Base-by-base conservation (phyloP, 2,888 invertebrate species). In the Sinelater perroti region DNA sequence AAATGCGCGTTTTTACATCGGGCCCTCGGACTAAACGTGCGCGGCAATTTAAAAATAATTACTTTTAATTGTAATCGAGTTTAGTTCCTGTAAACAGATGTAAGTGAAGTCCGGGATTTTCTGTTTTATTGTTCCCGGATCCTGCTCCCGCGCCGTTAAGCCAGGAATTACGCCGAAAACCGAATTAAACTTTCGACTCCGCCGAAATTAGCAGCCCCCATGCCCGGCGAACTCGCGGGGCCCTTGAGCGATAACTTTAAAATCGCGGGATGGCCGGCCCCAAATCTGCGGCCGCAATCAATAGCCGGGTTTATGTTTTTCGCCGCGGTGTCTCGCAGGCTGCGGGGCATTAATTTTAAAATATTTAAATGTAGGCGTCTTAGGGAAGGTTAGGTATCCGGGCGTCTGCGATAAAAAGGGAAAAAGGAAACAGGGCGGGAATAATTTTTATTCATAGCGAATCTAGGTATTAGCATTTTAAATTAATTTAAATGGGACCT, bases 361-460 rank as follows among this genome's bases (percentile, higher is more conserved):
- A 56, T 56, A 56, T 53, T 58, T 49, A 58, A 58, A 53, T 53
- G 47, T 58, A 47, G 53, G 42, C 57, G 52, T 42, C 57, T 58
- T 46, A 53, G 40, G 47, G 33, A 42, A 53, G 53, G 52, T 58
- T 47, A 58, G 53, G 47, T 58, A 58, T 42, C 33, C 47, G 58
- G 46, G 18, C 45, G 24, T 52, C 52, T 47, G 42, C 40, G 53
- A 53, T 42, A 53, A 47, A 58, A 47, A 28, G 58, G 56, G 45
- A 60, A 55, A 60, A 56, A 56, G 50, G 38, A 56, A 60, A 60
- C 36, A 52, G 46, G 51, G 28, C 36, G 24, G 47, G 47, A 56
- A 53, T 56, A 33, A 60, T 60, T 60, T 56, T 53, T 56, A 60
- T 60, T 60, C 60, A 60, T 60, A 49, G 53, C 52, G 53, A 56